Evolutionary conservation across 2,113 vertebrate species (phyloP), one percentile per base, ranked within the genome.

Genomic region (Hippopotamus amphibius): DNA sequence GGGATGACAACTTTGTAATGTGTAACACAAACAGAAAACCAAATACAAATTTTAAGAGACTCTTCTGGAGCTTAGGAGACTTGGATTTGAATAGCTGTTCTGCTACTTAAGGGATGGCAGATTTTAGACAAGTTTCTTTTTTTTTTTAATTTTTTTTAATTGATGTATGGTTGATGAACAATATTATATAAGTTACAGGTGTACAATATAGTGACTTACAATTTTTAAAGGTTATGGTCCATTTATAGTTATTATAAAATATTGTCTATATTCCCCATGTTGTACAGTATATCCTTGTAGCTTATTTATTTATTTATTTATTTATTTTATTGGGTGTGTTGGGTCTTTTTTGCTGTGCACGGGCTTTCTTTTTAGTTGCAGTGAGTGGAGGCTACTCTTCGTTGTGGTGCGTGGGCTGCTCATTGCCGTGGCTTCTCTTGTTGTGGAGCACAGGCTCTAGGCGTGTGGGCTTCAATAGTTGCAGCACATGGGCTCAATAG

Each of bases 121-220:
- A 59, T 72, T 55, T 71, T 53, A 77, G 88, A 77, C 30, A 81
- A 90, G 24, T 59, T 92, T 95, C 33, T 57, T n/a, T 57, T 80
- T 63, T 26, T 61, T 26, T 55, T 55, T 7, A 33, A n/a, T 33
- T 33, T 65, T 65, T 28, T 65, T 13, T 30, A 65, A 65, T 65
- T 65, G 26, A 65, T 14, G 5, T 65, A 65, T 65, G 11, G 63
- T 30, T 65, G 63, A 14, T 65, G 28, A 15, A 65, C 28, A 65
- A 30, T 65, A 65, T 65, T 65, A 30, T 15, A 37, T 57, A 61
- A 61, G 59, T 12, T 30, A 30, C 28, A 65, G 63, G 13, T 65
- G 28, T 65, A 65, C 28, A 26, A 30, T 65, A 30, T 30, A 65
- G 63, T 30, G 63, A 65, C 28, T 14, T 11, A 80, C 12, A 80